Evolutionary conservation across 2,113 vertebrate species (phyloP), one percentile per base, ranked within the genome.

Genomic region (Thomomys bottae): DNA sequence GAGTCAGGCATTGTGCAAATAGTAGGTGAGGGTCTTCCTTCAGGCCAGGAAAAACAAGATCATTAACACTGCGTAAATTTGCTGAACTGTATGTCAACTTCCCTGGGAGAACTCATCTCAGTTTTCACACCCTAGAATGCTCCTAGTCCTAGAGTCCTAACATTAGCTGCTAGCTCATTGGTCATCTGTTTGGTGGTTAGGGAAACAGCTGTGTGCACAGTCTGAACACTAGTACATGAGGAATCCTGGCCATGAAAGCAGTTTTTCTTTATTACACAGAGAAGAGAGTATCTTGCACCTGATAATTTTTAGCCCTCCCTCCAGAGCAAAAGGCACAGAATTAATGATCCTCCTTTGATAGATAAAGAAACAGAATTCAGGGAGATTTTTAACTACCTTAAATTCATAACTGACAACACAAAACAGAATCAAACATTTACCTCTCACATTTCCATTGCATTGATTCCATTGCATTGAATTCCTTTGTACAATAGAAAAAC

Each of bases 341-440:
- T 14, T 38, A 85, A 4, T 26, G 79, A 40, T 71, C n/a, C 67
- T 77, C 32, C 87, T 78, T 40, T 61, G 28, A 68, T 30, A 40
- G 28, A 70, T 61, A 76, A 64, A 88, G 42, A 90, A 87, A 84
- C 28, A 57, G 82, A 80, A 23, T 5, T 72, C 57, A 91, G 54
- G 87, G 34, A 91, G 28, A 20, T 84, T 86, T 76, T 11, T 11
- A 91, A n/a, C 9, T 63, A 72, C 30, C 24, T 34, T 66, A 42
- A 68, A 38, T 38, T 89, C 7, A 70, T 66, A 76, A 75, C 87
- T 45, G 59, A 85, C 14, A 73, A 73, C 18, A 68, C n/a, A 23
- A 21, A 88, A 42, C 11, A 24, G 15, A 76, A 68, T 34, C 61
- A 76, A 59, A 32, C 14, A 67, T 79, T 85, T 71, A 71, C 38